Conservation (phyloP, 1,140 invertebrate genomes). For the Campoletis sonorensis region DNA sequence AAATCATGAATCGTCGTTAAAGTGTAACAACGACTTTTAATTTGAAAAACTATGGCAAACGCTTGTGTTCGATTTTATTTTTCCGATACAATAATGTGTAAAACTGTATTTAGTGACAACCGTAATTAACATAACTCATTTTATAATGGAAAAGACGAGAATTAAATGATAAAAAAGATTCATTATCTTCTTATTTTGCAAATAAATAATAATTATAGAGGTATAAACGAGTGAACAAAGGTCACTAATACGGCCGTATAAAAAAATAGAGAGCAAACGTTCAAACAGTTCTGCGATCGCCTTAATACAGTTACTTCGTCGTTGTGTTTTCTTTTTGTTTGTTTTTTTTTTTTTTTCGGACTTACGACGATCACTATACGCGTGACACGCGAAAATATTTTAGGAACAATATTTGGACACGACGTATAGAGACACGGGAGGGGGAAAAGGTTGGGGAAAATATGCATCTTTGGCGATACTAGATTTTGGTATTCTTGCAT, state of each 20-base stretch:
- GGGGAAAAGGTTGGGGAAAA: not conserved
- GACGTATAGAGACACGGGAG: constrained; percentile 61
- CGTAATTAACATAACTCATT: no score
- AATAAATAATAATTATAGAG: constrained; percentile 38
- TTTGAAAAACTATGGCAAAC: no score
- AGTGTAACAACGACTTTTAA: not conserved
- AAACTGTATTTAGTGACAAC: no score
- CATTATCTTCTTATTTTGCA: constrained; percentile 2
- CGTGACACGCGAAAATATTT: constrained; percentile 71
- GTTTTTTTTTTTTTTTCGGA: constrained; percentile 3
- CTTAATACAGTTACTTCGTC: constrained; percentile 58
- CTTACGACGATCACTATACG: constrained; percentile 57
- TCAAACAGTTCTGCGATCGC: constrained; percentile 53
- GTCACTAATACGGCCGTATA: constrained; percentile 61
- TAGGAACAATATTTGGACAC: constrained; percentile 72
- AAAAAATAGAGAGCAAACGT: constrained; percentile 76
- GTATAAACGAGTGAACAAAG: constrained; percentile 17
- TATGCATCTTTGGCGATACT: constrained; percentile 70
- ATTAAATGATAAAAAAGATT: not conserved
- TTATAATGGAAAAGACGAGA: not conserved
- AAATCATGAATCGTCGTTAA: not conserved
- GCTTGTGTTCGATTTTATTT: no score
- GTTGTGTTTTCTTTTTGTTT: not conserved
- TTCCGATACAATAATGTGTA: no score
- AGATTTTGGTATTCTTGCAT: constrained; percentile 71